Evolutionary conservation across 2,888 invertebrate species (phyloP).

Genomic region (Thymelicus sylvestris): DNA sequence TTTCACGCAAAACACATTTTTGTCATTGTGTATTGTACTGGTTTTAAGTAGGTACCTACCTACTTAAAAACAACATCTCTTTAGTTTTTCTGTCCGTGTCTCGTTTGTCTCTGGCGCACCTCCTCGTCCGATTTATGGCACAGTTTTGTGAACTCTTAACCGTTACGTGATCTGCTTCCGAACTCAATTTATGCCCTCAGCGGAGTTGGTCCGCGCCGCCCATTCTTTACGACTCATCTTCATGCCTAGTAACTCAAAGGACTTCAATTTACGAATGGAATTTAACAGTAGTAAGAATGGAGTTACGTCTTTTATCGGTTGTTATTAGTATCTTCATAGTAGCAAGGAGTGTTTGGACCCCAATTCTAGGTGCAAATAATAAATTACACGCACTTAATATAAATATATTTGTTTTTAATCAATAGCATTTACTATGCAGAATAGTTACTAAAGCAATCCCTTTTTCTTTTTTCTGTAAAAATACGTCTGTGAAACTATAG

Average conservation of each 20-base stretch:
- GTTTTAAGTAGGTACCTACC: no score
- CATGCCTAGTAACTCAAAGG: conserved; percentile 55
- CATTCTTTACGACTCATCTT: conserved; percentile 80
- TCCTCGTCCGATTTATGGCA: conserved; percentile 83
- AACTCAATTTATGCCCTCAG: conserved; percentile 83
- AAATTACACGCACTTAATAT: no score
- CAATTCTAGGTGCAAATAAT: no score
- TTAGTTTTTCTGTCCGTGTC: conserved; percentile 53
- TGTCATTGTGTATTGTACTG: no score
- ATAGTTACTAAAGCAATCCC: no score
- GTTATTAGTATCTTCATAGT: no score
- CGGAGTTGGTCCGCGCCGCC: conserved; percentile 77
- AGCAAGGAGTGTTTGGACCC: no score
- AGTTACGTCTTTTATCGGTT: neutral
- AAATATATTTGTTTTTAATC: no score
- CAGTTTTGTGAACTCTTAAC: conserved; percentile 85
- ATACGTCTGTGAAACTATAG: no score
- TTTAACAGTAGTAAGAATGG: neutral
- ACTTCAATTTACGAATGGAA: conserved; percentile 10
- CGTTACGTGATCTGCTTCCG: conserved; percentile 85
- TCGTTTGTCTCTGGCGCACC: conserved; percentile 84
- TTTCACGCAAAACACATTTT: no score
- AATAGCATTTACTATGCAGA: no score
- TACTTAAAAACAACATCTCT: conserved; percentile 31
- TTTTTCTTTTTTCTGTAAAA: no score